A percentile compares a stretch with the other conserved stretches of the same genome.
Evolutionary conservation across 2,888 invertebrate species (phyloP).

Genomic region (Epirrhoe tristata): DNA sequence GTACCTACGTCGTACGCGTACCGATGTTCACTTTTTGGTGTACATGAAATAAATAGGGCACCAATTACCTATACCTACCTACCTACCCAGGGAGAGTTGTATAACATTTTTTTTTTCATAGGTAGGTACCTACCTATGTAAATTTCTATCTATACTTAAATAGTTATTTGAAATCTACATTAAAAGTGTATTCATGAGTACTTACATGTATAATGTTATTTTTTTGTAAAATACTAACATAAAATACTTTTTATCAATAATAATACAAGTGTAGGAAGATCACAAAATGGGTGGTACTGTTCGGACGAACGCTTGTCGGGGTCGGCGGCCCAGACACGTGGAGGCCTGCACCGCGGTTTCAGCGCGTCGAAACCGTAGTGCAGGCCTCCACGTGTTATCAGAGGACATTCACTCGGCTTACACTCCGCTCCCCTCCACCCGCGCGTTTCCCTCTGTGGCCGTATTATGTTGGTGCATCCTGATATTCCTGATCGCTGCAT

Average conservation of each 20-base stretch:
- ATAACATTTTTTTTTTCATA: too few species aligned
- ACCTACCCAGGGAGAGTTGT: background rate
- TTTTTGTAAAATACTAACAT: background rate
- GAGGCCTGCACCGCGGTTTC: constrained; percentile 81
- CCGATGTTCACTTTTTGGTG: too few species aligned
- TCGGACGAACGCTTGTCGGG: constrained; percentile 52
- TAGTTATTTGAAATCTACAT: background rate
- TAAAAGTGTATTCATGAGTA: background rate
- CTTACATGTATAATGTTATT: background rate
- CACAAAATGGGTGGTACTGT: constrained; percentile 11
- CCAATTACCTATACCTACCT: background rate
- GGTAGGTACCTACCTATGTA: background rate
- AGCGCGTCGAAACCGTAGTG: constrained; percentile 72
- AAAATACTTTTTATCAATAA: background rate
- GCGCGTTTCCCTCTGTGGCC: constrained; percentile 63
- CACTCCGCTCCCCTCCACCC: constrained; percentile 60
- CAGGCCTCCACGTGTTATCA: constrained; percentile 81
- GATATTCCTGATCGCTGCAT: constrained; percentile 80
- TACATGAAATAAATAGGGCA: too few species aligned
- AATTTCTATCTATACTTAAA: background rate
- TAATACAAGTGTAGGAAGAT: background rate
- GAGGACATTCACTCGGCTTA: constrained; percentile 69
- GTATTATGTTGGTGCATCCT: constrained; percentile 76
- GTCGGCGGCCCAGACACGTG: constrained; percentile 80
- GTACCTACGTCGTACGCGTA: too few species aligned